Conservation (phyloP, 1,140 invertebrate genomes). For the Carcinoscorpius rotundicauda region DNA sequence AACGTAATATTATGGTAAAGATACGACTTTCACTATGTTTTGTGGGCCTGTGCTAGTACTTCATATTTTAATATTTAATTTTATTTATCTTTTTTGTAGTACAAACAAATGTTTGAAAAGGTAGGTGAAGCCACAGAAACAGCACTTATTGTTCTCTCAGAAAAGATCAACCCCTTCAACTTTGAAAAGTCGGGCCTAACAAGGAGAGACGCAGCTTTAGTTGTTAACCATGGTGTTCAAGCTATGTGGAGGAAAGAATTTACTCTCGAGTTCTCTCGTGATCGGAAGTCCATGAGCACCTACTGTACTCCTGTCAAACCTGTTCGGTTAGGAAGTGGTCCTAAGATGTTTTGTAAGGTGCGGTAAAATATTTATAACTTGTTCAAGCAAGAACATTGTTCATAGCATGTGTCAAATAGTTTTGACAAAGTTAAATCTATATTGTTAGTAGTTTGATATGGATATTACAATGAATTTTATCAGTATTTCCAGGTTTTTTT, state of each 20-base stretch:
- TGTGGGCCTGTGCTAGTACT: no score
- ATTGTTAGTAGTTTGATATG: neutral
- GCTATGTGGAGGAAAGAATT: constrained; percentile 99
- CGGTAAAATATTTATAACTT: neutral
- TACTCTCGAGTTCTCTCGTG: constrained; percentile 98
- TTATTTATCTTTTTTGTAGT: constrained; percentile 9
- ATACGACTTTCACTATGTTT: no score
- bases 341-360: constrained; percentile 89
- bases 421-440: no score
- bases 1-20: no score
- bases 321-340: constrained; percentile 71
- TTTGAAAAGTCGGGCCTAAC: constrained; percentile 79
- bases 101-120: constrained; percentile 53
- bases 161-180: constrained; percentile 90
- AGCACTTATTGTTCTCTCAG: constrained; percentile 91
- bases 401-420: no score
- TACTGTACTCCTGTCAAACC: constrained; percentile 86
- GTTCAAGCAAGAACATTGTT: no score
- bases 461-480: neutral
- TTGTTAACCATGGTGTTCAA: constrained; percentile 83
- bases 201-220: constrained; percentile 81
- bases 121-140: constrained; percentile 99
- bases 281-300: constrained; percentile 99
- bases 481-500: no score
- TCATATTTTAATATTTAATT: no score